phyloP scores from a whole-genome alignment of 2,113 vertebrate species.

The Pagrus major region DNA sequence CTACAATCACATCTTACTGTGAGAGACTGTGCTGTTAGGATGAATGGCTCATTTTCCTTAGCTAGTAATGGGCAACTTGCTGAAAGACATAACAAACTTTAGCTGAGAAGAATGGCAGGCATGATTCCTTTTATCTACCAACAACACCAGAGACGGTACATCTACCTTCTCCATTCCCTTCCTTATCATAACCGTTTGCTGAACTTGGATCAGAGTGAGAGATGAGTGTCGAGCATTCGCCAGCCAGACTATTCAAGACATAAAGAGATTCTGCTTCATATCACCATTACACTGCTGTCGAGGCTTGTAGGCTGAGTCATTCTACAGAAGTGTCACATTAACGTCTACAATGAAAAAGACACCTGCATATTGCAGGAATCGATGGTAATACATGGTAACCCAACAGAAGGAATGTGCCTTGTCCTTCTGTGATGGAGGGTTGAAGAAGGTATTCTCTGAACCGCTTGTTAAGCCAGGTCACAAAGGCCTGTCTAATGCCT shows the following conservation, averaged over 20 bases:
- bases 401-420: constrained; percentile 4
- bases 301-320: constrained; percentile 27
- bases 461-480: neutral
- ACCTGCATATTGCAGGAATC: constrained; percentile 23
- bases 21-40: constrained; percentile 17
- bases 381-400: constrained; percentile 7
- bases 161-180: constrained; percentile 34
- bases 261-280: constrained; percentile 40
- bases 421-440: neutral
- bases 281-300: constrained; percentile 21
- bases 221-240: constrained; percentile 40
- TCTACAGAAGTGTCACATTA: constrained; percentile 51
- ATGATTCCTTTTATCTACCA: constrained; percentile 32
- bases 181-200: constrained; percentile 34
- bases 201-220: constrained; percentile 43
- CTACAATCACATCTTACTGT: constrained; percentile 1
- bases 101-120: constrained; percentile 34
- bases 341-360: constrained; percentile 43
- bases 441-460: neutral
- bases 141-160: constrained; percentile 5
- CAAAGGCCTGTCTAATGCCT: neutral
- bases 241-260: constrained; percentile 25
- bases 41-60: neutral
- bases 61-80: constrained; percentile 36
- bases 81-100: constrained; percentile 17